Evolutionary conservation across 35 echinoderm and acorn worm genomes (phyloP), one percentile per base, ranked within the genome.

Genomic region (Acanthaster planci): DNA sequence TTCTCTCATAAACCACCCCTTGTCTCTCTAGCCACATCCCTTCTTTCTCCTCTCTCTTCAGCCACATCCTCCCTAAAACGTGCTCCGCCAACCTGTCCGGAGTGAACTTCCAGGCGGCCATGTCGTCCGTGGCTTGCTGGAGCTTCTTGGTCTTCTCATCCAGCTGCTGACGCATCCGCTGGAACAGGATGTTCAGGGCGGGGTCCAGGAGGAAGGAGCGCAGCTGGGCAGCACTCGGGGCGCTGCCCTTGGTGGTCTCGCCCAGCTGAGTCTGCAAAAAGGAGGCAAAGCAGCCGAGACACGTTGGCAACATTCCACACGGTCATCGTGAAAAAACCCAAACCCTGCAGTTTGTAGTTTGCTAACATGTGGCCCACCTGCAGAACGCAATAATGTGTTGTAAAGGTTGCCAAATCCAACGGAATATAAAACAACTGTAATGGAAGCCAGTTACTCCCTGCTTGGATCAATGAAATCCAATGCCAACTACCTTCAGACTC

Each of bases 61-160:
- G 21, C 34, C 76, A 77, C 21, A 79, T 5, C 7, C n/a, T 67
- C n/a, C 18, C 32, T 27, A 4, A 35, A 9, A 18, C 29, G 40
- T 29, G 40, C 15, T 21, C 37, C 26, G 39, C 42, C 81, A 84
- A 99, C 96, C 96, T 99, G 86, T 99, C 96, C 8, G 88, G 78
- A 27, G 92, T 99, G 85, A 99, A 99, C 40, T 99, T 99, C 96
- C 96, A 99, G 5, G 96, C 96, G 23, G 88, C 85, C 95, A 99
- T 99, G 67, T 99, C 96, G 35, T 94, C 92, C 26, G 88, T 89
- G 5, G 96, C 96, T 58, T 99, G 96, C 35, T 99, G 88, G 8
- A 99, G 85, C 32, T 84, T 86, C 2, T 87, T 93, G 7, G 27
- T 99, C 51, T 87, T 94, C 37, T 99, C 96, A 27, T 94, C 96